Conservation (phyloP, 2,113 vertebrate genomes). For the Microtus ochrogaster region DNA sequence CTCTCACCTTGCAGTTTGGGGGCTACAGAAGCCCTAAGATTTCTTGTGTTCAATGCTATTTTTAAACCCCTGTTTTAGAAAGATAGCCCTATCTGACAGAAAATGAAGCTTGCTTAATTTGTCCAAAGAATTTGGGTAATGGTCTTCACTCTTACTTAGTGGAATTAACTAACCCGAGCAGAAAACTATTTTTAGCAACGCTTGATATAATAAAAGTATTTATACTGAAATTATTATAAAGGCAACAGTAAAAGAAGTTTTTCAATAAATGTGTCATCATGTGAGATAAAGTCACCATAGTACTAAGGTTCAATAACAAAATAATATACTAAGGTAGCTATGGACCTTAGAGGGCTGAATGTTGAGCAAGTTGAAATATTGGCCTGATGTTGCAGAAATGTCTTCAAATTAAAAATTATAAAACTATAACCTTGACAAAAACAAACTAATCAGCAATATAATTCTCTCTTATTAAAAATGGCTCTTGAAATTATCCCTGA, state of each 20-base stretch:
- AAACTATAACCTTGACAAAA: slow-evolving; percentile 63
- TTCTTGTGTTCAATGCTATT: neutral
- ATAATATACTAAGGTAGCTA: slow-evolving; percentile 28
- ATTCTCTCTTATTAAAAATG: slow-evolving; percentile 70
- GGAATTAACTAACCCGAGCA: neutral
- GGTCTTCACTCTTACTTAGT: neutral
- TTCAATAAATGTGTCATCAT: slow-evolving; percentile 35
- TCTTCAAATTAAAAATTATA: slow-evolving; percentile 53
- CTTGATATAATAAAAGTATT: neutral
- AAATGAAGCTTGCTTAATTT: neutral
- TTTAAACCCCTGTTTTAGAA: neutral
- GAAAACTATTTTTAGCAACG: slow-evolving; percentile 45
- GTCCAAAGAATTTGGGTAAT: neutral
- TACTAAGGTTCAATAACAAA: slow-evolving; percentile 57
- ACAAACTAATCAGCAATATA: slow-evolving; percentile 53
- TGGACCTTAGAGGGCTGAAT: slow-evolving; percentile 22
- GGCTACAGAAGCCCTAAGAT: neutral
- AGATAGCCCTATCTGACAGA: neutral
- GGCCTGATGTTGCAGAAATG: slow-evolving; percentile 32
- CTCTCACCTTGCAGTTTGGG: neutral
- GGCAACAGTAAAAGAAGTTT: neutral
- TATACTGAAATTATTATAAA: slow-evolving; percentile 51
- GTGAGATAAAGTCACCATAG: slow-evolving; percentile 37
- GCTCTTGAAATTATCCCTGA: slow-evolving; percentile 66
- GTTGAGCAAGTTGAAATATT: slow-evolving; percentile 60